phyloP scores from a whole-genome alignment of 92 coral and sea anemone genomes.

The Blastomussa wellsi region DNA sequence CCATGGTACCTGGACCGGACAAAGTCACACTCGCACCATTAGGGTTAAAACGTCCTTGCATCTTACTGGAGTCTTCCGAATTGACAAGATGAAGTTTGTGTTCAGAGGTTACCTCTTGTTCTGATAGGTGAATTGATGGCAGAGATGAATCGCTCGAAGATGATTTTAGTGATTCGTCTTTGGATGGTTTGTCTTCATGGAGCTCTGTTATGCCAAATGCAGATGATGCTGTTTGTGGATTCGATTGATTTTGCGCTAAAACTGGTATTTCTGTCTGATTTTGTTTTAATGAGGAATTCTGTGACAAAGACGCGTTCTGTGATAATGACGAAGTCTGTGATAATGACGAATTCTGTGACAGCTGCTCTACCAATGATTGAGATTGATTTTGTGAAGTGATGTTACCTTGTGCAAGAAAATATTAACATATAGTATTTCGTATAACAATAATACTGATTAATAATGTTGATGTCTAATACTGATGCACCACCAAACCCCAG shows the following conservation, averaged over 20 bases:
- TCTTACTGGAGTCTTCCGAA: slow-evolving; percentile 21
- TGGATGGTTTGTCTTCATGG: background rate
- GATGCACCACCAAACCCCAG: too few relatives aligned
- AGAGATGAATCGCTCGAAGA: background rate
- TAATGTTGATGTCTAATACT: too few relatives aligned
- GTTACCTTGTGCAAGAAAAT: slow-evolving; percentile 33
- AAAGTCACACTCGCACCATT: slow-evolving; percentile 40
- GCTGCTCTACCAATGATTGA: slow-evolving; percentile 8
- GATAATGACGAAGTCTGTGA: slow-evolving; percentile 3
- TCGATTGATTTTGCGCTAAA: slow-evolving; percentile 9
- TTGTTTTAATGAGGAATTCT: background rate
- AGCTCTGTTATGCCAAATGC: background rate
- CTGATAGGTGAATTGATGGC: slow-evolving; percentile 12
- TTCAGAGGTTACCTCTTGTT: slow-evolving; percentile 15
- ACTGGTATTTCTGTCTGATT: slow-evolving; percentile 16
- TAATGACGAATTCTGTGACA: slow-evolving; percentile 16
- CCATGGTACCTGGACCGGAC: slow-evolving; percentile 46
- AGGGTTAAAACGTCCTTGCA: slow-evolving; percentile 35
- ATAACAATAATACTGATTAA: background rate
- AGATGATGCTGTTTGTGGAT: background rate
- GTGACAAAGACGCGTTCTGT: background rate
- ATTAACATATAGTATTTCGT: background rate
- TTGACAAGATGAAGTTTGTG: slow-evolving; percentile 31
- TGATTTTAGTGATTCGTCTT: slow-evolving; percentile 10
- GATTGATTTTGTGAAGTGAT: slow-evolving; percentile 15